A percentile compares a stretch with the other conserved stretches of the same genome.
Evolutionary conservation across 2,888 invertebrate species (phyloP).

Genomic region (Branchipolynoe longqiensis): DNA sequence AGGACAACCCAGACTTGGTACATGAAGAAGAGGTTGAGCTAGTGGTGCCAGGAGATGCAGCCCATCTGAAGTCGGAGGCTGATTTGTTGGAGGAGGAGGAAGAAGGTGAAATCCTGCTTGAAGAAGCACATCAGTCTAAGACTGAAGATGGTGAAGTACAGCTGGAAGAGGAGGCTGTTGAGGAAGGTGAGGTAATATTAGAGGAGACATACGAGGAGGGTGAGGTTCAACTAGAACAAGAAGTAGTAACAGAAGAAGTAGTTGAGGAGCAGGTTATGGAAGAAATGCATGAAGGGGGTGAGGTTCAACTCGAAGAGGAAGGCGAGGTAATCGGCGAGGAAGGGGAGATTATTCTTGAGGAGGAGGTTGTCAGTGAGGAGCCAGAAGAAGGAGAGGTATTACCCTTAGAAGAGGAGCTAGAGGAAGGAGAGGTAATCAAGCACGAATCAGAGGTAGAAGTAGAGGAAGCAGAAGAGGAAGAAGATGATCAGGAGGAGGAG

Average conservation of each 20-base stretch:
- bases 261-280: slow-evolving; percentile 26
- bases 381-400: background rate
- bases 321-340: slow-evolving; percentile 9
- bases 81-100: background rate
- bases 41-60: slow-evolving; percentile 34
- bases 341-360: slow-evolving; percentile 1
- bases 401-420: background rate
- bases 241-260: slow-evolving; percentile 7
- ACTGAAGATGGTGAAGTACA: slow-evolving; percentile 46
- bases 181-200: slow-evolving; percentile 20
- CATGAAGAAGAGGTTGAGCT: slow-evolving; percentile 41
- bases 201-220: slow-evolving; percentile 29
- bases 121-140: background rate
- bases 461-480: background rate
- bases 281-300: no score
- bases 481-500: slow-evolving; percentile 29
- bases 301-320: no score
- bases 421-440: slow-evolving; percentile 38
- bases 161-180: slow-evolving; percentile 1
- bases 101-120: slow-evolving; percentile 25
- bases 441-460: slow-evolving; percentile 3
- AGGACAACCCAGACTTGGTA: slow-evolving; percentile 2
- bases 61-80: background rate
- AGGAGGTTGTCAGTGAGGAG: background rate
- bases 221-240: background rate